Base-by-base conservation (phyloP, 2,888 invertebrate genomes). In the Meiosimyza decipiens region DNA sequence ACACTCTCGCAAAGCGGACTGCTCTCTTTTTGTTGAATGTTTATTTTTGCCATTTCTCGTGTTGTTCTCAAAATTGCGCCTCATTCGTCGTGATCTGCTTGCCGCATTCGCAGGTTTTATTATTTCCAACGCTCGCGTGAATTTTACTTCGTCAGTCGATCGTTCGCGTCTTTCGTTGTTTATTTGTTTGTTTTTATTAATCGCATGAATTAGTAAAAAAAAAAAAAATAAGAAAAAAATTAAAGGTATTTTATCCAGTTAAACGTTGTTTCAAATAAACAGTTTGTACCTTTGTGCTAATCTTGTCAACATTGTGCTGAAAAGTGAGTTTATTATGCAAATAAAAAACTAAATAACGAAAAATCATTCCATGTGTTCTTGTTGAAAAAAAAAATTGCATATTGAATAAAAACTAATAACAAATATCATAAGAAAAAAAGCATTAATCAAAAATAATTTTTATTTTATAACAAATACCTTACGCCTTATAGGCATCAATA, bases 11-110 rank as follows among this genome's bases (percentile, higher is more conserved):
- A 6, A 40, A 40, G 40, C 18, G 16, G 18, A 12, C 16, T 51
- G 49, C 47, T 66, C 47, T 16, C 57, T 22, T 22, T 57, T 12
- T n/a, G 16, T 33, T 51, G 33, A 54, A 13, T 59, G 68, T 40
- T 40, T 40, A 59, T 28, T 33, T 49, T 57, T 59, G 15, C 57
- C 18, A 15, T 16, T 9, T 33, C 13, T 50, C 18, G 49, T n/a
- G 12, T 18, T 33, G 54, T 40, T 9, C 68, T 59, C 59, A 11
- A 49, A 49, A 11, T 16, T 57, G 50, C 51, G 13, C 15, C 13
- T 11, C 66, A 66, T 71, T 71, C 66, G 66, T 52, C 71, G 71
- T 66, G 71, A 71, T 71, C 71, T n/a, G 54, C 52, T 65, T 60
- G 60, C 13, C 55, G 50, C 54, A 60, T 50, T 66, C 66, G 71